Evolutionary conservation across 2,888 invertebrate genomes (phyloP), one percentile per base, ranked within the genome.

Genomic region (Athripsodes cinereus): DNA sequence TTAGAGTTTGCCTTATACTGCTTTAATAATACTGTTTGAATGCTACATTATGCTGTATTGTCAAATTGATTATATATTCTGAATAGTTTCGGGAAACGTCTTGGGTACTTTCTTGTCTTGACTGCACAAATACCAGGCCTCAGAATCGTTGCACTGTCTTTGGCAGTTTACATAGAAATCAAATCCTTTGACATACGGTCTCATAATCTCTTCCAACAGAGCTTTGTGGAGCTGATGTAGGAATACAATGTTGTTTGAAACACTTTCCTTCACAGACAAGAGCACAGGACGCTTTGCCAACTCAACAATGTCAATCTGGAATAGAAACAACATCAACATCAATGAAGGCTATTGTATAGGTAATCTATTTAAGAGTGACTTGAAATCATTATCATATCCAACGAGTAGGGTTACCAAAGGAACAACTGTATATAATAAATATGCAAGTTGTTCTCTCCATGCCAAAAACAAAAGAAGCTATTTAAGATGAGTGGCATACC

Each of bases 81-180:
- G 53, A 50, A 62, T 50, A 19, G 47, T 55, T 51, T 55, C 57
- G 26, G 74, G 75, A 61, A 78, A 78, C 63, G 75, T 75, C 65
- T 77, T 75, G 65, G 79, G 76, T 68, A 74, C 57, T 64, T 76
- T 74, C 59, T 71, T 70, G 55, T 73, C 71, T 67, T 74, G 76
- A 48, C 76, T 73, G 65, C 75, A 73, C 1, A 76, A 67, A 62
- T 74, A 75, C 78, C 78, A 79, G 48, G 78, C 78, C 64, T 76
- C 76, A 63, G 74, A 76, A 61, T 78, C 78, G 66, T 76, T 77
- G 62, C 73, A 71, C 20, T 75, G 71, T 35, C 78, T 69, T 19
- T 78, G 68, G 64, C 71, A 74, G 57, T 78, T 74, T 6, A 78
- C 64, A 61, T 71, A 79, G 63, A 72, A 78, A 65, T 76, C 74